Conservation (phyloP, 1,140 invertebrate genomes). For the Drosophila biarmipes region DNA sequence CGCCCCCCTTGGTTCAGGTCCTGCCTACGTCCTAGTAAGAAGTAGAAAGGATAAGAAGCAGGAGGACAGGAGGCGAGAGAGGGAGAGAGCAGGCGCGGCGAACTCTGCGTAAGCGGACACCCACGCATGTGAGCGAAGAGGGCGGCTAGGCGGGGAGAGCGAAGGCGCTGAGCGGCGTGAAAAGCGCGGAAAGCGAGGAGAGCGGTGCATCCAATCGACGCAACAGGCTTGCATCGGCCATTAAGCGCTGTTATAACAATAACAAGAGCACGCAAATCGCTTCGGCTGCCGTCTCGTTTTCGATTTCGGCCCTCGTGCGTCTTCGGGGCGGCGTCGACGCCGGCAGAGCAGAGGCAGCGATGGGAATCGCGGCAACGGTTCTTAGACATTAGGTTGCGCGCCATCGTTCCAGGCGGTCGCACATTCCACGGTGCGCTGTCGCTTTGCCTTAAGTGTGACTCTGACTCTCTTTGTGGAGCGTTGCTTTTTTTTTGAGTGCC, state of each 20-base stretch:
- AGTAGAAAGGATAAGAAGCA: constrained; percentile 2
- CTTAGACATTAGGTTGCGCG: constrained; percentile 82
- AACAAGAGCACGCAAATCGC: constrained; percentile 47
- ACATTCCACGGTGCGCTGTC: constrained; percentile 75
- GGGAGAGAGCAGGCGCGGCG: constrained; percentile 51
- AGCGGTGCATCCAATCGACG: constrained; percentile 39
- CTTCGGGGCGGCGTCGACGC: constrained; percentile 9
- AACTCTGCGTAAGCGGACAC: constrained; percentile 35
- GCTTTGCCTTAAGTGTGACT: constrained; percentile 1
- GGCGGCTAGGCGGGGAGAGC: neutral
- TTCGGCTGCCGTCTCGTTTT: constrained; percentile 24
- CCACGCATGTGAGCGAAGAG: constrained; percentile 29
- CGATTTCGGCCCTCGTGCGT: constrained; percentile 26
- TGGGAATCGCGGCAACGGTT: constrained; percentile 52
- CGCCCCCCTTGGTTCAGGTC: neutral
- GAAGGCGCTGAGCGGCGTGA: constrained; percentile 1
- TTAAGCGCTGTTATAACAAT: constrained; percentile 50
- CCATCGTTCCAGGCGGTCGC: constrained; percentile 81
- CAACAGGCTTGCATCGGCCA: constrained; percentile 62
- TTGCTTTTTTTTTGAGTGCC: constrained; percentile 28
- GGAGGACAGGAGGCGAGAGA: constrained; percentile 1
- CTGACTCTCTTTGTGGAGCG: constrained; percentile 10
- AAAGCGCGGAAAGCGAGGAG: constrained; percentile 5
- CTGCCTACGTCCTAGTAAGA: neutral
- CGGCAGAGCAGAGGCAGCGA: constrained; percentile 44